Conservation (phyloP, 2,797 vertebrate species). For the Odontamblyopus rebecca region DNA sequence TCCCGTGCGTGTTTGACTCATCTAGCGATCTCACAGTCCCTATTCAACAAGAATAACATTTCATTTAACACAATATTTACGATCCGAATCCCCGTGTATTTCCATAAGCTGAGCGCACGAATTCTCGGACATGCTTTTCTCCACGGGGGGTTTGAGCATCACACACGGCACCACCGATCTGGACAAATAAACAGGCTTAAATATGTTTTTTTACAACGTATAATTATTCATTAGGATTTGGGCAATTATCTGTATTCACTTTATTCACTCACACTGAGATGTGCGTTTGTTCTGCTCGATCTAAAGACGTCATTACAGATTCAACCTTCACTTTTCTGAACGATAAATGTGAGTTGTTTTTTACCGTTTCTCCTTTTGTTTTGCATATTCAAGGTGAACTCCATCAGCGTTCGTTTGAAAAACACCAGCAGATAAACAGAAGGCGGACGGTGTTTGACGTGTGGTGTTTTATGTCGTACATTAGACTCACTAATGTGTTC, state of each 20-base stretch:
- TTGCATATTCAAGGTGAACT: neutral
- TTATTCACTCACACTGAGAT: no score
- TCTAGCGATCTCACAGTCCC: no score
- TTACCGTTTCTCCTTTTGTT: neutral
- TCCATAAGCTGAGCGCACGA: neutral
- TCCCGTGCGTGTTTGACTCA: no score
- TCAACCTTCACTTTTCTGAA: slow-evolving; percentile 1
- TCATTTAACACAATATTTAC: no score
- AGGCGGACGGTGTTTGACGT: neutral
- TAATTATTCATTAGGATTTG: neutral
- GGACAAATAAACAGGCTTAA: neutral
- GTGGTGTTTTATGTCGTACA: neutral
- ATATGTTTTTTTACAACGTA: neutral
- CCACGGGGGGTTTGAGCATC: slow-evolving; percentile 17
- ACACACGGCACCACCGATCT: neutral
- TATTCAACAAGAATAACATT: no score
- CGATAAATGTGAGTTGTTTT: neutral
- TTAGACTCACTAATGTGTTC: neutral
- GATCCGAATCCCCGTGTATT: neutral
- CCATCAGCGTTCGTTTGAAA: neutral
- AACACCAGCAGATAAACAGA: neutral
- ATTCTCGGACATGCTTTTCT: slow-evolving; percentile 8
- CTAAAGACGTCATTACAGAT: slow-evolving; percentile 8
- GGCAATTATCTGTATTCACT: neutral
- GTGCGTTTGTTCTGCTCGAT: slow-evolving; percentile 10